These are phyloP conservation scores for Lanistes nyassanus DNA, from an alignment of 1,140 invertebrate genomes.

Conservation along the genomic window DNA sequence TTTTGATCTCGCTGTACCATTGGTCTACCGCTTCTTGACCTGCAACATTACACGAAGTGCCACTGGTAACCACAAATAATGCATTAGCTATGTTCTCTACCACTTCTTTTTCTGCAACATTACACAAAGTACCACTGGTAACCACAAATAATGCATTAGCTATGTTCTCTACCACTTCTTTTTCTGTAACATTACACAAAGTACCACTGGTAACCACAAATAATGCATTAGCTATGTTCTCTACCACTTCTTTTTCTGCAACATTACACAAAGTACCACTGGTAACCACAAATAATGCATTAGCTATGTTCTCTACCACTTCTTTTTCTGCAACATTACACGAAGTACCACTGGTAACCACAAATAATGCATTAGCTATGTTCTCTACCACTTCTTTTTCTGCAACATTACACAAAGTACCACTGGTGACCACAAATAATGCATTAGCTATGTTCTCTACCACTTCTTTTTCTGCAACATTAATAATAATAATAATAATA, in stretches of 20 bases:
- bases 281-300: not conserved
- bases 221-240: too few relatives aligned
- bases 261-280: not conserved
- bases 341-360: conserved; percentile 78
- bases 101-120: too few relatives aligned
- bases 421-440: too few relatives aligned
- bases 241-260: not conserved
- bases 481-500: too few relatives aligned
- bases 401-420: conserved; percentile 58
- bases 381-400: conserved; percentile 79
- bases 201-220: too few relatives aligned
- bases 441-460: too few relatives aligned
- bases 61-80: too few relatives aligned
- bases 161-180: not conserved
- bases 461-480: too few relatives aligned
- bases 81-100: too few relatives aligned
- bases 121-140: too few relatives aligned
- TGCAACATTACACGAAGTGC: conserved; percentile 54
- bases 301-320: not conserved
- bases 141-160: not conserved
- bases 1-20: conserved; percentile 84
- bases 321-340: not conserved
- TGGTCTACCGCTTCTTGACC: conserved; percentile 84
- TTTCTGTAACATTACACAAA: not conserved
- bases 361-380: not conserved